Conservation (phyloP, 2,888 invertebrate genomes). For the Tachystola acroxantha region DNA sequence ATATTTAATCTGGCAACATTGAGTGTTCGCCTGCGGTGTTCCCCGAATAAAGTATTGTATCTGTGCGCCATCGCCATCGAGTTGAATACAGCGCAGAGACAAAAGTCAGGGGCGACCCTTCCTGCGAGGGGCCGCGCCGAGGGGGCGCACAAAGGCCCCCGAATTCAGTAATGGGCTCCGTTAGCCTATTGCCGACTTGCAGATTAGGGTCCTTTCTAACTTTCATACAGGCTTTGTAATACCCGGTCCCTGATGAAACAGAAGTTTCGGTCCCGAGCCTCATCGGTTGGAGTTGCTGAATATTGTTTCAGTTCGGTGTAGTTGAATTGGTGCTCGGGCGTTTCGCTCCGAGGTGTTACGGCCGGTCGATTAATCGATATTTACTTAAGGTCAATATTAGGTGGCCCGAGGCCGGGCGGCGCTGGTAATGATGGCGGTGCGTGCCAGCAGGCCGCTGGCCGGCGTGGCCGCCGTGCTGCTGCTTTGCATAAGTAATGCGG, state of each 20-base stretch:
- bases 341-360: slow-evolving; percentile 1
- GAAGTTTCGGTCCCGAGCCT: slow-evolving; percentile 21
- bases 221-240: slow-evolving; percentile 20
- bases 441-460: slow-evolving; percentile 20
- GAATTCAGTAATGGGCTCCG: slow-evolving; percentile 51
- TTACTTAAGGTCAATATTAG: slow-evolving; percentile 30
- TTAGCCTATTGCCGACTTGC: slow-evolving; percentile 49
- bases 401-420: slow-evolving; percentile 15
- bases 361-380: slow-evolving; percentile 34
- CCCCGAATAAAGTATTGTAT: slow-evolving; percentile 20
- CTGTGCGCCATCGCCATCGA: slow-evolving; percentile 14
- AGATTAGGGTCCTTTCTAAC: slow-evolving; percentile 49
- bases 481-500: slow-evolving; percentile 74
- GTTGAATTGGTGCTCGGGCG: background rate
- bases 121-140: slow-evolving; percentile 38
- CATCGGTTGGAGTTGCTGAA: slow-evolving; percentile 8
- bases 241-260: slow-evolving; percentile 28
- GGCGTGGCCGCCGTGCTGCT: slow-evolving; percentile 44
- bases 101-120: slow-evolving; percentile 57
- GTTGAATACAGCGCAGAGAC: slow-evolving; percentile 40
- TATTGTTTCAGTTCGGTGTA: background rate
- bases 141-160: slow-evolving; percentile 64
- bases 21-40: background rate
- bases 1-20: slow-evolving; percentile 2
- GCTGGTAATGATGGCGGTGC: slow-evolving; percentile 10